A percentile compares a stretch with the other conserved stretches of the same genome.
Conservation (phyloP, 2,888 invertebrate species). For the Diplazon laetatorius region DNA sequence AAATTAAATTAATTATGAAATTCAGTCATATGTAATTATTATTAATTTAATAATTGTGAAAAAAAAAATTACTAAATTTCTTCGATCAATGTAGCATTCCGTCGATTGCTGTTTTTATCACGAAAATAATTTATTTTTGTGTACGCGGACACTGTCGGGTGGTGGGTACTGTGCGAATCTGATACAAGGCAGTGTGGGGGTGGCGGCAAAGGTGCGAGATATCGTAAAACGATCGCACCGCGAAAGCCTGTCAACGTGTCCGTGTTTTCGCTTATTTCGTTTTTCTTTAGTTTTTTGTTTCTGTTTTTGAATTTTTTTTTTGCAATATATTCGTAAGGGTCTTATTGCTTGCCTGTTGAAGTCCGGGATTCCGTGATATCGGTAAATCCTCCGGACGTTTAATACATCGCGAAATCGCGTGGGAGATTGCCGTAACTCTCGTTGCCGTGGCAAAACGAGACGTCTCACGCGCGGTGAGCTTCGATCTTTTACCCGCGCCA, state of each 20-base stretch:
- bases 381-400: slow-evolving; percentile 61
- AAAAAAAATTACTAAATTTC: too few species aligned
- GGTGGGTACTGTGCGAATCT: neutral
- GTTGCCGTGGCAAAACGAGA: slow-evolving; percentile 37
- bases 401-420: slow-evolving; percentile 70
- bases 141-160: neutral
- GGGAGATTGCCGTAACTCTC: slow-evolving; percentile 76
- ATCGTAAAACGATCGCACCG: slow-evolving; percentile 24
- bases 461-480: slow-evolving; percentile 42
- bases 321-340: slow-evolving; percentile 58
- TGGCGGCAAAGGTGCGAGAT: slow-evolving; percentile 18
- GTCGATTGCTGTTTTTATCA: too few species aligned
- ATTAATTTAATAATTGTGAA: too few species aligned
- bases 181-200: neutral
- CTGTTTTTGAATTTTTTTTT: too few species aligned
- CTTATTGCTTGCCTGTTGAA: slow-evolving; percentile 48
- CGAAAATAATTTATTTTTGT: neutral
- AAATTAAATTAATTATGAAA: too few species aligned
- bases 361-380: slow-evolving; percentile 53
- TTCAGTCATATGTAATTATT: too few species aligned
- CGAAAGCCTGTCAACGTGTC: slow-evolving; percentile 23
- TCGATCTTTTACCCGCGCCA: slow-evolving; percentile 49
- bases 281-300: too few species aligned
- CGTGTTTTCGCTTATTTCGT: slow-evolving; percentile 22
- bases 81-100: too few species aligned